Percentiles rank a stretch among this genome's conserved stretches.
phyloP scores from a whole-genome alignment of 2,797 vertebrate species.

The Argya squamiceps region DNA sequence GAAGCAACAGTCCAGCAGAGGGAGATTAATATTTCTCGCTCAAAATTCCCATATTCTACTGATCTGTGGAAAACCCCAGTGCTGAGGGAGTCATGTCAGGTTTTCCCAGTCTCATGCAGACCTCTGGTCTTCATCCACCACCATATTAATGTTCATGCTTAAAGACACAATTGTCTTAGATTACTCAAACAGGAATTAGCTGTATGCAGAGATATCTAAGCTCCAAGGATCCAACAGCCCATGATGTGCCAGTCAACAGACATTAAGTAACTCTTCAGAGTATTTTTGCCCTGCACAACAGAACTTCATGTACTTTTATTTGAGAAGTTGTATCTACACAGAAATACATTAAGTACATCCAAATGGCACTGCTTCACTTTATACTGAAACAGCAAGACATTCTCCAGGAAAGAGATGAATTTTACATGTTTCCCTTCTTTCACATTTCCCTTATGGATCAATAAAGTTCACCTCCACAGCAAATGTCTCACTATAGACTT shows the following conservation, averaged over 20 bases:
- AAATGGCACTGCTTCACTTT: background rate
- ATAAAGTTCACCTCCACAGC: conserved; percentile 85
- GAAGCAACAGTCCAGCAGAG: background rate
- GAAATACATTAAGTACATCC: background rate
- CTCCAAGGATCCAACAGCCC: background rate
- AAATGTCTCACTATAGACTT: conserved; percentile 88
- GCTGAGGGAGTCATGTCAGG: background rate
- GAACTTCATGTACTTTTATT: conserved; percentile 47
- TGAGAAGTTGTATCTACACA: conserved; percentile 12
- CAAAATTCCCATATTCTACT: background rate
- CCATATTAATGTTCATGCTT: background rate
- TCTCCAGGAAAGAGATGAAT: background rate
- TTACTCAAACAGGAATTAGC: background rate
- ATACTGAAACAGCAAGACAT: background rate
- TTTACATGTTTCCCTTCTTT: background rate
- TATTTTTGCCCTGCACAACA: conserved; percentile 46
- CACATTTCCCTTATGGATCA: conserved; percentile 61
- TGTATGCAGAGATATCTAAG: background rate
- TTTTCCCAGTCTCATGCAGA: background rate
- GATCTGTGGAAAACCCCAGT: background rate
- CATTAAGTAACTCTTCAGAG: background rate
- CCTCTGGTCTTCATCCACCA: background rate
- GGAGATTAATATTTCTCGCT: background rate
- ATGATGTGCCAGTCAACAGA: background rate
- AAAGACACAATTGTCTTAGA: background rate